These are phyloP conservation scores for Colletes gigas DNA, from an alignment of 1,140 invertebrate species.

Conservation along the genomic window DNA sequence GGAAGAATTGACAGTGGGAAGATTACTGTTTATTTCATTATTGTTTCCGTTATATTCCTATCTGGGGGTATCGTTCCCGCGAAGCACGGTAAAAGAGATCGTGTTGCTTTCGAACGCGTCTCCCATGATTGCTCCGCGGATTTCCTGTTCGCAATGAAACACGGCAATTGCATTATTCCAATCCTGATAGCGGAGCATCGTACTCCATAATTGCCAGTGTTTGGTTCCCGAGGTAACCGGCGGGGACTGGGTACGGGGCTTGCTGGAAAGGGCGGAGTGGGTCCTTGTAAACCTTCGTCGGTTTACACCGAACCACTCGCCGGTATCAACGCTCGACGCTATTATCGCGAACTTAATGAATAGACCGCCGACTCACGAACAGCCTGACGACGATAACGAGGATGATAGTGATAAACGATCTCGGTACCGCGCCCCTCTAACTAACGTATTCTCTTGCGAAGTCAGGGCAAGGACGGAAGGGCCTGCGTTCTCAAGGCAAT, in stretches of 20 bases:
- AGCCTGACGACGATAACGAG: conserved; percentile 61
- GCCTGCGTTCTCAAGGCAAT: conserved; percentile 83
- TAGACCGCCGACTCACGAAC: conserved; percentile 50
- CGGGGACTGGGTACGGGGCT: conserved; percentile 1
- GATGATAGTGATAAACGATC: conserved; percentile 65
- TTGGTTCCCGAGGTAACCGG: conserved; percentile 5
- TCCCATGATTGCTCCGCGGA: not conserved
- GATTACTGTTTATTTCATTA: too few species aligned
- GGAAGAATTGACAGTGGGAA: too few species aligned
- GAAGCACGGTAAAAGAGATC: too few species aligned
- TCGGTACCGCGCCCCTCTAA: not conserved
- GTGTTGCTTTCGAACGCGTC: not conserved
- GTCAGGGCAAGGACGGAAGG: conserved; percentile 82
- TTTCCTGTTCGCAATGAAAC: not conserved
- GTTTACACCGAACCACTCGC: conserved; percentile 52
- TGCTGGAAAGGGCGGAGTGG: conserved; percentile 32
- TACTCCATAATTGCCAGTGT: conserved; percentile 51
- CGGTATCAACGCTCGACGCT: conserved; percentile 55
- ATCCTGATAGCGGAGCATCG: conserved; percentile 49
- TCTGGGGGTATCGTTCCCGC: too few species aligned
- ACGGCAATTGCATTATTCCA: conserved; percentile 22
- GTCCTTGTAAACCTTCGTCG: conserved; percentile 54
- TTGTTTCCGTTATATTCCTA: too few species aligned
- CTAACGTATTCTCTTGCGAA: conserved; percentile 56
- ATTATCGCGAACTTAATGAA: conserved; percentile 68